phyloP scores from a whole-genome alignment of 2,113 vertebrate genomes.

The Chlamydotis undulata region DNA sequence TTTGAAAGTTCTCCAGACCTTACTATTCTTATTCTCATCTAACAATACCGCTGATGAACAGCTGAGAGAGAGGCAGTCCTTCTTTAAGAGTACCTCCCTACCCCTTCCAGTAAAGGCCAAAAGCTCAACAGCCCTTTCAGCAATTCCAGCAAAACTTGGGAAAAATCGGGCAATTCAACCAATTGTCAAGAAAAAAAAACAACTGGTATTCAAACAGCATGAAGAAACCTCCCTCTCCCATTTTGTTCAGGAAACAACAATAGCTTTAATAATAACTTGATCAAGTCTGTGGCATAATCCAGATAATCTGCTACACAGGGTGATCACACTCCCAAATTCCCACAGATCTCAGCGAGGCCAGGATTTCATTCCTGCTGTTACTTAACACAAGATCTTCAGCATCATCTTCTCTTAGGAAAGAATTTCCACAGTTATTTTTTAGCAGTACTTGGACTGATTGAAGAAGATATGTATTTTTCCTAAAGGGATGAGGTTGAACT shows the following conservation, averaged over 20 bases:
- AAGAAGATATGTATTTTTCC: not conserved
- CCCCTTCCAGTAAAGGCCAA: not conserved
- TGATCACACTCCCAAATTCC: not conserved
- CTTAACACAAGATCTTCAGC: not conserved
- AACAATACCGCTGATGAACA: not conserved
- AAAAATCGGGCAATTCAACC: not conserved
- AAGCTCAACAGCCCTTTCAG: not conserved
- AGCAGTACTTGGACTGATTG: not conserved
- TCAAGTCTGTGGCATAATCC: not conserved
- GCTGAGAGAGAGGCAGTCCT: not conserved
- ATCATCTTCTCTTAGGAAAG: not conserved
- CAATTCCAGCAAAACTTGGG: not conserved
- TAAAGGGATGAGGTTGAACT: not conserved
- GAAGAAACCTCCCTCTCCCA: not conserved
- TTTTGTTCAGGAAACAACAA: not conserved
- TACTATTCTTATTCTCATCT: not conserved
- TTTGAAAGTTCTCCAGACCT: not conserved
- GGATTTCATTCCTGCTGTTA: not conserved
- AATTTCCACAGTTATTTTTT: not conserved
- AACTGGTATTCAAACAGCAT: not conserved
- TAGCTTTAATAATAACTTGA: not conserved
- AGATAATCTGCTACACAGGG: not conserved
- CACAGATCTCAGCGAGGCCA: not conserved
- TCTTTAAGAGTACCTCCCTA: not conserved
- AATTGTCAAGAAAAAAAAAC: not conserved